phyloP scores from a whole-genome alignment of 2,797 vertebrate species.

The Zalophus californianus region DNA sequence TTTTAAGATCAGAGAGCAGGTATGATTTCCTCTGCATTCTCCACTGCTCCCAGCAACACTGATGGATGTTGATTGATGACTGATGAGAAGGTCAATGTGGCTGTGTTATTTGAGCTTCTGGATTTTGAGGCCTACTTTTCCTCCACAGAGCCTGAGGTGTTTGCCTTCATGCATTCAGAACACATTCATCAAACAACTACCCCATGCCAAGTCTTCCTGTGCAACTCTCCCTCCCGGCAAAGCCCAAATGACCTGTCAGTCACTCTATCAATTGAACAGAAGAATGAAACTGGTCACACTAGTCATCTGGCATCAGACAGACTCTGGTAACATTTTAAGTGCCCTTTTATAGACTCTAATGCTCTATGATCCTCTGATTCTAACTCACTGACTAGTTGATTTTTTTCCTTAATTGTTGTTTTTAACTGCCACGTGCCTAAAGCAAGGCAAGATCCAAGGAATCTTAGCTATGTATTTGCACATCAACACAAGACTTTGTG shows the following conservation, averaged over 20 bases:
- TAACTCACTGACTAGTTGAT: background rate
- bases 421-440: background rate
- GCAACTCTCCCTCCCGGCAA: slow-evolving; percentile 51
- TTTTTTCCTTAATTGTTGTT: slow-evolving; percentile 17
- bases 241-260: slow-evolving; percentile 59
- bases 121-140: slow-evolving; percentile 38
- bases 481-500: background rate
- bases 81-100: slow-evolving; percentile 61
- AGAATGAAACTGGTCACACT: slow-evolving; percentile 37
- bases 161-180: slow-evolving; percentile 57
- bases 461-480: background rate
- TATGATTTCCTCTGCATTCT: slow-evolving; percentile 48
- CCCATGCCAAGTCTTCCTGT: slow-evolving; percentile 24
- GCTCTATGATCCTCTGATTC: slow-evolving; percentile 12
- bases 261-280: slow-evolving; percentile 68
- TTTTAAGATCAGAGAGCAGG: background rate
- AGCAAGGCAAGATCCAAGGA: background rate
- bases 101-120: slow-evolving; percentile 50
- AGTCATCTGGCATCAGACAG: background rate
- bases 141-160: slow-evolving; percentile 25
- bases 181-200: slow-evolving; percentile 60
- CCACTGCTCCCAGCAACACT: background rate
- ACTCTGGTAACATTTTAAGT: slow-evolving; percentile 58
- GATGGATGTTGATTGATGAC: slow-evolving; percentile 32
- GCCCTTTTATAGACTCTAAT: background rate